Evolutionary conservation across 2,888 invertebrate genomes (phyloP).

Genomic region (Diadegma fenestrale): DNA sequence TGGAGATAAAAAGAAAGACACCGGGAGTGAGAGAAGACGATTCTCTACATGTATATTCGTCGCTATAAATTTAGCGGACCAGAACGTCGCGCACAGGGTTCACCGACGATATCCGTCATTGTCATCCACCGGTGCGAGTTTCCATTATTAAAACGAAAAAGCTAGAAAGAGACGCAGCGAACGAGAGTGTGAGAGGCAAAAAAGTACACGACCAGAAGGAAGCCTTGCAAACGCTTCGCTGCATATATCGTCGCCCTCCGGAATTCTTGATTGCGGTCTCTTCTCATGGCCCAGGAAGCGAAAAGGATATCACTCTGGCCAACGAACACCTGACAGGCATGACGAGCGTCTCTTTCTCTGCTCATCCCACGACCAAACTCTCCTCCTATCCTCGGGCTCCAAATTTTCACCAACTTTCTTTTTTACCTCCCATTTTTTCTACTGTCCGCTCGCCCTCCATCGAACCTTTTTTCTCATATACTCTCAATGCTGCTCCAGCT

Average conservation of each 20-base stretch:
- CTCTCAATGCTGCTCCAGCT: not conserved
- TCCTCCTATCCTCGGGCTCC: not conserved
- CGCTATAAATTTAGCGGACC: conserved; percentile 61
- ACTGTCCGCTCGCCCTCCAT: not conserved
- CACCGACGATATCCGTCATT: conserved; percentile 68
- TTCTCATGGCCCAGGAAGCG: conserved; percentile 44
- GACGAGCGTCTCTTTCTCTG: conserved; percentile 37
- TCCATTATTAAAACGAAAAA: conserved; percentile 69
- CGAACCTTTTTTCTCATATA: conserved; percentile 15
- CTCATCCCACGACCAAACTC: not conserved
- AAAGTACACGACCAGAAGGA: conserved; percentile 38
- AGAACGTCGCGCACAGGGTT: conserved; percentile 63
- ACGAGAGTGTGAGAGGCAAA: conserved; percentile 9
- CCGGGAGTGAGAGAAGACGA: conserved; percentile 34
- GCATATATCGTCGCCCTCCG: conserved; percentile 50
- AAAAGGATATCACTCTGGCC: conserved; percentile 45
- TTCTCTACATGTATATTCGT: conserved; percentile 9
- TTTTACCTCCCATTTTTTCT: conserved; percentile 5
- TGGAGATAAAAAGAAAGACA: conserved; percentile 12
- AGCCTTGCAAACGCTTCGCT: conserved; percentile 31
- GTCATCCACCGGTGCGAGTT: conserved; percentile 65
- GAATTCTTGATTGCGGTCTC: conserved; percentile 65
- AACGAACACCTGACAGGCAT: conserved; percentile 57
- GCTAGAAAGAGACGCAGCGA: conserved; percentile 22
- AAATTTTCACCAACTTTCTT: conserved; percentile 25